Evolutionary conservation across 2,113 vertebrate genomes (phyloP), one percentile per base, ranked within the genome.

Genomic region (Trochalopteron elliotii): DNA sequence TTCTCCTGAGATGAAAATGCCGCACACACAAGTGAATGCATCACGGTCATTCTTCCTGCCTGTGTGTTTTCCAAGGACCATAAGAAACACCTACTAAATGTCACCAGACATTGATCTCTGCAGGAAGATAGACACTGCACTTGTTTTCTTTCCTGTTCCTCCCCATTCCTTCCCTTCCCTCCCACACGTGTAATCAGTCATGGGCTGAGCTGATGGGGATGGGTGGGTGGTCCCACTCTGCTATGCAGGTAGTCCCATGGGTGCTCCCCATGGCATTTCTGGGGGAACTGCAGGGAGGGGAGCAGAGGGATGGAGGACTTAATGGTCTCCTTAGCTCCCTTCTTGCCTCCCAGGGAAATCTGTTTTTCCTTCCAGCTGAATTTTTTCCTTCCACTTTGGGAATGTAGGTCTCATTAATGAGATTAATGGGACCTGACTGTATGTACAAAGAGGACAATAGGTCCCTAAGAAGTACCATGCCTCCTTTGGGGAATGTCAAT

Each of bases 401-500:
- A 94, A 95, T 89, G 88, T 91, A 61, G 80, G 71, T 96, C 96
- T 96, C 94, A 95, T 96, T 93, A 93, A 76, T 83, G 67, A 96
- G 94, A 96, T 95, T 85, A 94, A 92, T 91, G 78, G 90, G 82
- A 92, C 86, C 30, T 78, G 71, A 93, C 77, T 70, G 67, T 67
- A 83, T 85, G 82, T 50, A 40, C 81, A 95, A 91, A 90, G 91
- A 83, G 89, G 82, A 92, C 91, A 97, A 82, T 79, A 89, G 92
- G 69, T 87, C 95, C 94, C 74, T 92, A 87, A 91, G 77, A 86
- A 31, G 40, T 94, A 42, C 76, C 57, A 56, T 90, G 82, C 76
- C 60, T 65, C 86, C 81, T 96, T 95, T 89, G 74, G 88, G 64
- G 94, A 91, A 95, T 95, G 90, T 85, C 94, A 85, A 12, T 71